Base-by-base conservation (phyloP, 2,113 vertebrate species). In the Sinocyclocheilus anophthalmus region DNA sequence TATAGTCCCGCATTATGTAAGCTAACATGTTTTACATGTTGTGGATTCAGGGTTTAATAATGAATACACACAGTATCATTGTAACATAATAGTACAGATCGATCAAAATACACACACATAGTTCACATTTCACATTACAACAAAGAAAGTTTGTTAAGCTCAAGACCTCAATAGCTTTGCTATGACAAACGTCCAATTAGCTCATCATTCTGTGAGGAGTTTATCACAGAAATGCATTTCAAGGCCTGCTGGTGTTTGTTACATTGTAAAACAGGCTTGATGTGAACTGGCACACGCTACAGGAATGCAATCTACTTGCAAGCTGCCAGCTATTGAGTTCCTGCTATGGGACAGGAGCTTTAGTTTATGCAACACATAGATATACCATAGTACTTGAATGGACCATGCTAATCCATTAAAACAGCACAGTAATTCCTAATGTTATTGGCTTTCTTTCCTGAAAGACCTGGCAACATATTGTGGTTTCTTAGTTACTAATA, bases 71-170 rank as follows among this genome's bases (percentile, higher is more conserved):
- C 16, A 50, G 22, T 37, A 42, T 37, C 39, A 67, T 42, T 65
- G 57, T 75, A 53, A 24, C 78, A 50, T 18, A 12, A 65, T 30
- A 76, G 45, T 22, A 72, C 48, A 70, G 20, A 63, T 6, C 39
- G 48, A 6, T 45, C 26, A 57, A 87, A 84, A 70, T 45, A 84
- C 84, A 65, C 65, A 45, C 59, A 84, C 82, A 57, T 16, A 73
- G 78, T 69, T 85, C 30, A 50, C 4, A 63, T 91, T 90, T 85
- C 87, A 85, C 26, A 76, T 73, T 45, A 39, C 37, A 88, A 91
- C 91, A 91, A 88, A 84, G 84, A 81, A 59, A 84, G 86, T 22
- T 81, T 89, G 88, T 91, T 61, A 77, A 65, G 61, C 65, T 24
- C 45, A 26, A 75, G 57, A 81, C 83, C 48, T 87, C 85, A 88